Base-by-base conservation (phyloP, 2,113 vertebrate species). In the Bombycilla garrulus region DNA sequence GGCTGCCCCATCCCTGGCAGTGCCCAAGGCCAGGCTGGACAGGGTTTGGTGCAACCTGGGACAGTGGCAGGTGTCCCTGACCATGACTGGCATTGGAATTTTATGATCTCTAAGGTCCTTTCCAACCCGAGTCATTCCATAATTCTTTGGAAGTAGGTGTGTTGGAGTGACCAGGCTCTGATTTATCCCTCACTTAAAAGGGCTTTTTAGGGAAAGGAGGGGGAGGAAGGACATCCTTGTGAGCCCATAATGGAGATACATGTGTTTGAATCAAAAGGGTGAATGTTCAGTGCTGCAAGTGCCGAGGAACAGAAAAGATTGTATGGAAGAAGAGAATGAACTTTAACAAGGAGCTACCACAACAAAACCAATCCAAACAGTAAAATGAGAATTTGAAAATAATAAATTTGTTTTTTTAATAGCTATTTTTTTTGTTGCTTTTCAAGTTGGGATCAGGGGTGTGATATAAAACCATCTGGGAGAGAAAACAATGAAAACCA, bases 401-500 rank as follows among this genome's bases (percentile, higher is more conserved):
- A 71, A 50, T 35, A 53, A 25, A 14, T 15, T 12, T 4, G 11
- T 12, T 72, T 38, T 79, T 92, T 45, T 11, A 18, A 64, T 44
- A 35, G 31, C 31, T 66, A 40, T 35, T 23, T 62, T 58, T 38
- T 94, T 76, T 5, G 3, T 10, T 76, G 19, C 44, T 81, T 87
- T 94, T 57, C n/a, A 87, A 51, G 56, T 44, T 2, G 0, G 51
- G 45, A 25, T 54, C 62, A 60, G 11, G 38, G 42, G 11, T 74
- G 38, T 74, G 61, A 86, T 85, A 38, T 72, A 90, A 88, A 94
- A 60, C 53, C 45, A 40, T 82, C 57, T 82, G 81, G 44, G 36
- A 69, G 65, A 71, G 69, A 84, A 47, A 92, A 91, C 84, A 95
- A 44, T 72, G 65, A 36, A 67, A 85, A 91, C 25, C 33, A 87